A percentile compares a stretch with the other conserved stretches of the same genome.
Evolutionary conservation across 2,888 invertebrate genomes (phyloP).

Genomic region (Pasiphila rectangulata): DNA sequence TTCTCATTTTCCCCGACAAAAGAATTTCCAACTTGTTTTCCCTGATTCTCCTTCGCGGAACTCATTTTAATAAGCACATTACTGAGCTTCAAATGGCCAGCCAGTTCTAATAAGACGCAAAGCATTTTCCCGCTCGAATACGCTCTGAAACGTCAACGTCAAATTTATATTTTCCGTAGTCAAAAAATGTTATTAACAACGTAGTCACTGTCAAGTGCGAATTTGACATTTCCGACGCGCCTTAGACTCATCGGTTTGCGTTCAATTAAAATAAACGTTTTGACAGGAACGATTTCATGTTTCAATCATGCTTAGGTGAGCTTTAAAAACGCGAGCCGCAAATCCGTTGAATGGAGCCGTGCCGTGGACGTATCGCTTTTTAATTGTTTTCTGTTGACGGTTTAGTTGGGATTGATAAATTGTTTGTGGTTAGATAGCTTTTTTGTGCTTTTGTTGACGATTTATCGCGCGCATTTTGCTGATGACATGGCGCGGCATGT

Average conservation of each 20-base stretch:
- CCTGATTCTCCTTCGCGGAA: conserved; percentile 19
- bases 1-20: conserved; percentile 23
- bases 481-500: conserved; percentile 4
- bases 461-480: conserved; percentile 12
- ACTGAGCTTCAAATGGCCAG: conserved; percentile 16
- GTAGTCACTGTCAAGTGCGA: conserved; percentile 18
- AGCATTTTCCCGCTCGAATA: neutral
- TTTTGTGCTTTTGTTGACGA: conserved; percentile 11
- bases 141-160: neutral
- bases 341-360: conserved; percentile 28
- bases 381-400: conserved; percentile 27
- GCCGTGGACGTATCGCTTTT: conserved; percentile 25
- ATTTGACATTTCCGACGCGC: conserved; percentile 4
- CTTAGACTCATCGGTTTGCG: conserved; percentile 10
- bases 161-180: neutral
- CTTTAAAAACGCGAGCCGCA: conserved; percentile 39
- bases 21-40: conserved; percentile 20
- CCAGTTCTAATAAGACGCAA: conserved; percentile 19
- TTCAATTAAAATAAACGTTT: conserved; percentile 48
- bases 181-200: conserved; percentile 4
- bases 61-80: conserved; percentile 26
- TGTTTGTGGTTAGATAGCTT: conserved; percentile 16
- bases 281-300: conserved; percentile 57
- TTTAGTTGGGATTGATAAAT: conserved; percentile 25
- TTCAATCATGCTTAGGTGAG: conserved; percentile 58